Percentiles rank a stretch among this genome's conserved stretches.
Evolutionary conservation across 2,797 vertebrate genomes (phyloP).

Genomic region (Nyctalus aviator): DNA sequence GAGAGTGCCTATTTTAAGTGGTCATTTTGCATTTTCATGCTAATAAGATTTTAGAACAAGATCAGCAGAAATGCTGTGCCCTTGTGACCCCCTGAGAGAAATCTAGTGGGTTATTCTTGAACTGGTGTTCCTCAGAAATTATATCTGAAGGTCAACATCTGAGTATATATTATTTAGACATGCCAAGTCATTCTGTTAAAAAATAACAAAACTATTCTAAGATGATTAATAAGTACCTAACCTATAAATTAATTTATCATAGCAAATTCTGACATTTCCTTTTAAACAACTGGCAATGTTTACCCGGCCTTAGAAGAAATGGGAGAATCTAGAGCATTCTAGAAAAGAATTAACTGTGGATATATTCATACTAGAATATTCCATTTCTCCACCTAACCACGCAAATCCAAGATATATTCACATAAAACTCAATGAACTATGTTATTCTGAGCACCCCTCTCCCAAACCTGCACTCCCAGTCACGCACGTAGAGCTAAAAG

Average conservation of each 20-base stretch:
- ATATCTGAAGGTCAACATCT: neutral
- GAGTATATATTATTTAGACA: neutral
- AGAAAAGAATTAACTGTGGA: neutral
- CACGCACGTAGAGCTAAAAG: neutral
- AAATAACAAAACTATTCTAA: neutral
- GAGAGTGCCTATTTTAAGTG: neutral
- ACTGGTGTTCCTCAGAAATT: neutral
- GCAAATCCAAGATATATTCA: neutral
- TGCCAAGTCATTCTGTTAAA: neutral
- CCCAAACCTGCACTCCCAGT: neutral
- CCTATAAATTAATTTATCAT: neutral
- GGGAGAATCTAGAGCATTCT: neutral
- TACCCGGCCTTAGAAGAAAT: neutral
- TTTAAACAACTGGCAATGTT: neutral
- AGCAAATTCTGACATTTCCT: neutral
- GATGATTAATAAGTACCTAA: neutral
- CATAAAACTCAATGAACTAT: neutral
- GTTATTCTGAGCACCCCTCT: neutral
- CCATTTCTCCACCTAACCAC: neutral
- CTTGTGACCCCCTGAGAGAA: neutral
- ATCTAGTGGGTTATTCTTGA: neutral
- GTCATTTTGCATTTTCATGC: neutral
- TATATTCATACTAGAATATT: neutral
- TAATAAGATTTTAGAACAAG: conserved; percentile 37
- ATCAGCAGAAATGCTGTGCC: neutral